These are phyloP conservation scores for Drosophila neotestacea DNA, from an alignment of 2,888 invertebrate genomes.

Conservation along the genomic window DNA sequence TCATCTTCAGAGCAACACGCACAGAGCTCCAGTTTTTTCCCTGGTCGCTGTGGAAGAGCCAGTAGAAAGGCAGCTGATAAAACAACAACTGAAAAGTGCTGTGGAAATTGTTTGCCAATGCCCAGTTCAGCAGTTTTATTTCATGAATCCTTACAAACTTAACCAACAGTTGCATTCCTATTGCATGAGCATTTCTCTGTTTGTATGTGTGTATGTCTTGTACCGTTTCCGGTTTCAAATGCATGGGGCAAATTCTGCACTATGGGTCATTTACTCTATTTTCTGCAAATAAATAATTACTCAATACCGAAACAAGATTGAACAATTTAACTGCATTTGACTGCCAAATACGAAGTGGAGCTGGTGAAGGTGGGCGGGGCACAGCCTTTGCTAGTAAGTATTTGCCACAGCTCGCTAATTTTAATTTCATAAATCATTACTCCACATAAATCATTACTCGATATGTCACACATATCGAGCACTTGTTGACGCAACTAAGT, in stretches of 20 bases:
- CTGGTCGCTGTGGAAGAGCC: background rate
- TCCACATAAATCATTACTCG: too few species aligned
- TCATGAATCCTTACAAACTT: conserved; percentile 31
- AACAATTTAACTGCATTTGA: too few species aligned
- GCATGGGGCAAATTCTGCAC: conserved; percentile 7
- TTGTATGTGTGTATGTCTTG: background rate
- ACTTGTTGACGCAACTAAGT: too few species aligned
- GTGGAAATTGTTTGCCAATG: conserved; percentile 28
- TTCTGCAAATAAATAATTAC: too few species aligned
- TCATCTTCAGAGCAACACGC: conserved; percentile 44
- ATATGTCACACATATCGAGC: too few species aligned
- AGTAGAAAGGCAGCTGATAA: conserved; percentile 16
- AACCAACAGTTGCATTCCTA: conserved; percentile 35
- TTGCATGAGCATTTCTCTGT: conserved; percentile 9
- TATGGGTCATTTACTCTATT: too few species aligned
- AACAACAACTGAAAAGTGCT: conserved; percentile 18
- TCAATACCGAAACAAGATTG: too few species aligned
- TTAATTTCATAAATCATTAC: too few species aligned
- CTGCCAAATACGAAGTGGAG: too few species aligned
- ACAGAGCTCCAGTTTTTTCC: conserved; percentile 13
- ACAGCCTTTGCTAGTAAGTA: too few species aligned
- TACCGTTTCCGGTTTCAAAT: conserved; percentile 20
- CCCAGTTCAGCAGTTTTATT: conserved; percentile 32
- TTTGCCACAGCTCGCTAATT: too few species aligned
- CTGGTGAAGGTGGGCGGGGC: too few species aligned